Conservation (phyloP, 2,888 invertebrate species). For the Sinhomidia bicolor region DNA sequence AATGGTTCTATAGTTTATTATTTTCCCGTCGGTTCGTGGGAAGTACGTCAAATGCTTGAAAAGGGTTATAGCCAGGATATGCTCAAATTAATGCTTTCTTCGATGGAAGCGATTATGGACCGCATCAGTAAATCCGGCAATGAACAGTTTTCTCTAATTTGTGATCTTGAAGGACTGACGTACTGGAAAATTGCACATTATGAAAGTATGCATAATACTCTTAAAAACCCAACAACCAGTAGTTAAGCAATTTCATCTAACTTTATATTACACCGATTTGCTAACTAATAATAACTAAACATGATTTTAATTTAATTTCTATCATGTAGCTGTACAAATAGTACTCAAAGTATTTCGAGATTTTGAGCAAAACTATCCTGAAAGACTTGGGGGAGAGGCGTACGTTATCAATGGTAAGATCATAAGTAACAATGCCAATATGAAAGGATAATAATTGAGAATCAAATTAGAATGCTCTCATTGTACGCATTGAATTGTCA, state of each 20-base stretch:
- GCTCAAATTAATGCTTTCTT: constrained; percentile 50
- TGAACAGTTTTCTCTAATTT: constrained; percentile 64
- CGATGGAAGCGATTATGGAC: constrained; percentile 32
- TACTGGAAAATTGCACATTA: constrained; percentile 73
- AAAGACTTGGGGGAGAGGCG: constrained; percentile 55
- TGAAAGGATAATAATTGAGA: no score
- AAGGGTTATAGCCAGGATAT: constrained; percentile 69
- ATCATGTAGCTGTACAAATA: constrained; percentile 53
- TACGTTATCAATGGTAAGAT: constrained; percentile 63
- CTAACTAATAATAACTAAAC: no score
- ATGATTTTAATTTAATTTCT: background rate
- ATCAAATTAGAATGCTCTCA: no score
- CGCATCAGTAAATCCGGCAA: background rate
- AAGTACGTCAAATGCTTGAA: constrained; percentile 74
- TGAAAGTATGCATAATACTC: constrained; percentile 57
- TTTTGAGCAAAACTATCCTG: constrained; percentile 66
- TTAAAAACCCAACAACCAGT: no score
- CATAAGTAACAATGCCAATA: no score
- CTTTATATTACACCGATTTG: no score
- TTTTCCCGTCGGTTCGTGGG: constrained; percentile 76
- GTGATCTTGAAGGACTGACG: constrained; percentile 68
- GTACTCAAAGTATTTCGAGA: constrained; percentile 61
- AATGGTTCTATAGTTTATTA: no score
- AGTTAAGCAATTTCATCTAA: no score
- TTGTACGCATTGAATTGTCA: no score